These are phyloP conservation scores for Anthophora plumipes DNA, from an alignment of 2,888 invertebrate genomes.

Conservation along the genomic window DNA sequence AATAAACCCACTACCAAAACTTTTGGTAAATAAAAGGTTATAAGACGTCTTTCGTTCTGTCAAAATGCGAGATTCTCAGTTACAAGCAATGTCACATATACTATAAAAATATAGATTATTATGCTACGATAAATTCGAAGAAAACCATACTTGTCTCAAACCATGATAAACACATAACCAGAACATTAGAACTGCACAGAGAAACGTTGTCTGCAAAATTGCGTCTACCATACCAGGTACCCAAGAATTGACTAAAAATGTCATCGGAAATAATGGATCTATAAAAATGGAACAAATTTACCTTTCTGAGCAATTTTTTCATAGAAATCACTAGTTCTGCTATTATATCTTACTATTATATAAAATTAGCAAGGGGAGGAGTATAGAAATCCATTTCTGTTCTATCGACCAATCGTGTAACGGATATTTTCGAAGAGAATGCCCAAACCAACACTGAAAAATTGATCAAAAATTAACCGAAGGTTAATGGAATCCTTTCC, in stretches of 20 bases:
- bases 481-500: background rate
- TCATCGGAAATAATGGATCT: conserved; percentile 98
- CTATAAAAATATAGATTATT: background rate
- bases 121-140: background rate
- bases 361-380: conserved; percentile 94
- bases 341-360: conserved; percentile 92
- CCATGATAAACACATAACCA: conserved; percentile 99
- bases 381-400: conserved; percentile 97
- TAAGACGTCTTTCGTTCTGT: conserved; percentile 94
- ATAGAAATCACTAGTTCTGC: background rate
- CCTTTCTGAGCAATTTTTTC: background rate
- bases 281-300: conserved; percentile 69
- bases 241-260: conserved; percentile 95
- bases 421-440: conserved; percentile 94
- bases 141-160: conserved; percentile 90
- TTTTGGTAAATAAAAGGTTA: conserved; percentile 96
- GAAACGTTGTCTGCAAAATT: conserved; percentile 94
- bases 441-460: conserved; percentile 96
- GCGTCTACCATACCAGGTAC: conserved; percentile 97
- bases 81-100: background rate
- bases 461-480: background rate
- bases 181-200: conserved; percentile 94
- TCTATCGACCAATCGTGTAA: conserved; percentile 98
- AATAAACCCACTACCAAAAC: conserved; percentile 93
- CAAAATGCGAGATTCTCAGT: background rate